These are phyloP conservation scores for Pogonophryne albipinna DNA, from an alignment of 2,797 vertebrate species.

Conservation along the genomic window DNA sequence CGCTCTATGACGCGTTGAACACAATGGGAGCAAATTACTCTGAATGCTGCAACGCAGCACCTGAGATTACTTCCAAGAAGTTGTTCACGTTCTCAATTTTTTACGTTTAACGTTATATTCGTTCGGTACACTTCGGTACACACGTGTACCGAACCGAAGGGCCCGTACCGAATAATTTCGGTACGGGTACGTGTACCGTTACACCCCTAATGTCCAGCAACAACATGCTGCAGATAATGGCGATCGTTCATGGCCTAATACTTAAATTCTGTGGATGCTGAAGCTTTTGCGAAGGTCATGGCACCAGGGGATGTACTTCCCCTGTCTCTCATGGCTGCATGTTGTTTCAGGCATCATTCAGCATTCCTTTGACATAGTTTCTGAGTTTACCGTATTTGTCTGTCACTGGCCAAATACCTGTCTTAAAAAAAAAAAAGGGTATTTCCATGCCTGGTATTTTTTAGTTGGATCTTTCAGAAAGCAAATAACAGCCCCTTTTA, in stretches of 20 bases:
- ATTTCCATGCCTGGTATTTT: conserved; percentile 20
- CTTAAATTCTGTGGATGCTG: conserved; percentile 25
- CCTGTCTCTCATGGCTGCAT: conserved; percentile 34
- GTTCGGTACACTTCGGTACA: no score
- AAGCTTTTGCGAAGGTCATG: conserved; percentile 51
- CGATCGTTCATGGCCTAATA: conserved; percentile 5
- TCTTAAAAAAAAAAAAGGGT: conserved; percentile 55
- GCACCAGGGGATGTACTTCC: conserved; percentile 16
- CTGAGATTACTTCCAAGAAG: no score
- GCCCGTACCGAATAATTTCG: no score
- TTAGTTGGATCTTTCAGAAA: conserved; percentile 15
- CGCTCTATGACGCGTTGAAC: no score
- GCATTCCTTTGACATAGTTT: conserved; percentile 62
- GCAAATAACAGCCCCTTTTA: neutral
- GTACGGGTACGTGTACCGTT: no score
- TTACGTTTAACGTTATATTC: no score
- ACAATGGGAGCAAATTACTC: no score
- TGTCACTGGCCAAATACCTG: conserved; percentile 53
- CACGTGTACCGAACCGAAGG: no score
- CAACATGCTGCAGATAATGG: conserved; percentile 24
- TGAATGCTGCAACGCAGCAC: no score
- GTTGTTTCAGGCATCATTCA: conserved; percentile 60
- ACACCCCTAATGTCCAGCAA: conserved; percentile 44
- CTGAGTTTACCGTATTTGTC: conserved; percentile 38
- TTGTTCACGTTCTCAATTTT: no score